Base-by-base conservation (phyloP, 2,888 invertebrate genomes). In the Chorisops tibialis region DNA sequence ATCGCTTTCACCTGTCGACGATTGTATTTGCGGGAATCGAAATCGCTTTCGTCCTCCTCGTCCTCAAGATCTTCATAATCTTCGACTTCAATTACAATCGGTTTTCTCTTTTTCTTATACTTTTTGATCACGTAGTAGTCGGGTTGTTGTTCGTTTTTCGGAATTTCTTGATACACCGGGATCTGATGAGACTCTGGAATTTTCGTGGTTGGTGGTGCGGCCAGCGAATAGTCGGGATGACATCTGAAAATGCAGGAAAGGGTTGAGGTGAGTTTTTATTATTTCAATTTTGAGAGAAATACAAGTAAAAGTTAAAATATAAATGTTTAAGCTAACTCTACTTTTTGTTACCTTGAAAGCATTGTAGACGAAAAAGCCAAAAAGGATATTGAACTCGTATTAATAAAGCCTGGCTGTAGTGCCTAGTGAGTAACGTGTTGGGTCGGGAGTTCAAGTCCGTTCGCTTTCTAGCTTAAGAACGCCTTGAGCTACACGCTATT, bases 61-160 rank as follows among this genome's bases (percentile, higher is more conserved):
- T 70, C 66, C 19, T 67, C 67, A 4, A 69, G 41, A 18, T 72
- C 69, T 19, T 69, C 67, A 51, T 70, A 70, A 51, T 72, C 70
- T 30, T 72, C 70, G 7, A 69, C 65, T 47, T 70, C 68, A 58
- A 71, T 64, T 30, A 69, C 38, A 43, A 70, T 67, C 16, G 69
- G 69, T 43, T 71, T 72, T 59, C 68, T 69, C 38, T 70, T 69
- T 58, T 70, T 69, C 37, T 66, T 69, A 52, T 51, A 71, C 24
- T 68, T 66, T 60, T 72, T 77, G 5, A 76, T 63, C 2, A 75
- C 68, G 67, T 70, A 75, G 56, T 73, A 77, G 61, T 76, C 75
- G 18, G 69, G 59, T 37, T 54, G 43, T 18, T 51, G 65, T 18
- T 66, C 63, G 5, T 67, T 9, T 45, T 45, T 56, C 9, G 56